Base-by-base conservation (phyloP, 2,113 vertebrate species). In the Okapia johnstoni region DNA sequence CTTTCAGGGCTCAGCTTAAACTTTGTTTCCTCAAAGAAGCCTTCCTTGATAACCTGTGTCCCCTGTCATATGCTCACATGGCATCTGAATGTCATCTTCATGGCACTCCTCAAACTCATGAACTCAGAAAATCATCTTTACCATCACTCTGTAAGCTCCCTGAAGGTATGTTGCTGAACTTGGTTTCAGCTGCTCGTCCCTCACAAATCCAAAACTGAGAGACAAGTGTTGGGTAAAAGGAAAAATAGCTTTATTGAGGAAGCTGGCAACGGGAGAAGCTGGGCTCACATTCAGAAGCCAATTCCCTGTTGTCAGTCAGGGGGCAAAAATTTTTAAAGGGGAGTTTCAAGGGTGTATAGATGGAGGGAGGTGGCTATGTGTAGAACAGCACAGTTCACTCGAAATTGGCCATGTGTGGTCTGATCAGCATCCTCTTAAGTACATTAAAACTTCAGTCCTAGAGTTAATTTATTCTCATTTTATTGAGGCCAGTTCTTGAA, bases 151-250 rank as follows among this genome's bases (percentile, higher is more conserved):
- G 2, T 4, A 17, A 92, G 61, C 33, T 86, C 14, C 57, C 46
- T 23, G 33, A 90, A 84, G 61, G 5, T 52, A 33, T 12, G 77
- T 80, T 80, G 33, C 48, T 1, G 3, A n/a, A n/a, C 28, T 80
- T 48, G n/a, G 46, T 17, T 80, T 52, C 2, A 33, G 30, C 77
- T 80, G 48, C 30, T n/a, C 0, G 0, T 52, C 1, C 9, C 30
- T 80, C 17, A 80, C 21, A 19, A 33, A 80, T 52, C 28, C 48
- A 52, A 33, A 80, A 80, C 48, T 52, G 48, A 80, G 48, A 80
- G 25, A 46, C 73, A 77, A 2, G 26, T 79, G 26, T 48, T 79
- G 26, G 76, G 76, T 48, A 48, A 79, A 79, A 79, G 76, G 76
- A 48, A 79, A 79, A 26, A 33, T 50, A 50, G 2, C 30, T 52